These are phyloP conservation scores for Drosophila quadrilineata DNA, from an alignment of 1,140 invertebrate genomes.

Conservation along the genomic window DNA sequence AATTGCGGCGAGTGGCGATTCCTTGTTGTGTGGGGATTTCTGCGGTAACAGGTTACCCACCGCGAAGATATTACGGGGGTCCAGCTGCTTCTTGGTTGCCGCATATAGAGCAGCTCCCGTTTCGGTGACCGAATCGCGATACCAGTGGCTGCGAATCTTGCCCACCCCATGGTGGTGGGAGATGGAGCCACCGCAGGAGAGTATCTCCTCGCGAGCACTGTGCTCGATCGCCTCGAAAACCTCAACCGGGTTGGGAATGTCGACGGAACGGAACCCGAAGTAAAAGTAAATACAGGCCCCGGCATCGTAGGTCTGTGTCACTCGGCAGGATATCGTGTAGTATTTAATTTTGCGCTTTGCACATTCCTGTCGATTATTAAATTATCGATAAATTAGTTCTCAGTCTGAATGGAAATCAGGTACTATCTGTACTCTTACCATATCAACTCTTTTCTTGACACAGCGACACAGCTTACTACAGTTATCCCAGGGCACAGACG, in stretches of 20 bases:
- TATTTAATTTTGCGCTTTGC: constrained; percentile 84
- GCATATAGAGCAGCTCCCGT: constrained; percentile 88
- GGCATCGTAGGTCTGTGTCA: constrained; percentile 97
- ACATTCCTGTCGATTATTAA: constrained; percentile 89
- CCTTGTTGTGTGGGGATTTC: no score
- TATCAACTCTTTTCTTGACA: constrained; percentile 90
- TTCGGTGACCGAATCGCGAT: constrained; percentile 88
- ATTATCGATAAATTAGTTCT: background rate
- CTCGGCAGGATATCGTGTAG: constrained; percentile 89
- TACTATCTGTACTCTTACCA: constrained; percentile 20
- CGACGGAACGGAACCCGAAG: constrained; percentile 93
- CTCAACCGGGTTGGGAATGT: constrained; percentile 87
- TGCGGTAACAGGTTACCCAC: constrained; percentile 87
- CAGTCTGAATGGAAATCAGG: no score
- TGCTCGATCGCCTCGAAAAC: constrained; percentile 92
- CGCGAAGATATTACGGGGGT: constrained; percentile 97
- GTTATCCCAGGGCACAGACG: constrained; percentile 97
- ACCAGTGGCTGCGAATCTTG: constrained; percentile 94
- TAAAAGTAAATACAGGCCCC: constrained; percentile 99
- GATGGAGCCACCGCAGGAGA: constrained; percentile 94
- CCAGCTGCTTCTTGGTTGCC: constrained; percentile 92
- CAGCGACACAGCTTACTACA: constrained; percentile 92
- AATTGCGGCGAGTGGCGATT: background rate
- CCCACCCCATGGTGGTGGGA: constrained; percentile 99
- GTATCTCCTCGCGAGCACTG: constrained; percentile 94